Evolutionary conservation across 2,113 vertebrate genomes (phyloP).

Genomic region (Thinocorus orbignyianus): DNA sequence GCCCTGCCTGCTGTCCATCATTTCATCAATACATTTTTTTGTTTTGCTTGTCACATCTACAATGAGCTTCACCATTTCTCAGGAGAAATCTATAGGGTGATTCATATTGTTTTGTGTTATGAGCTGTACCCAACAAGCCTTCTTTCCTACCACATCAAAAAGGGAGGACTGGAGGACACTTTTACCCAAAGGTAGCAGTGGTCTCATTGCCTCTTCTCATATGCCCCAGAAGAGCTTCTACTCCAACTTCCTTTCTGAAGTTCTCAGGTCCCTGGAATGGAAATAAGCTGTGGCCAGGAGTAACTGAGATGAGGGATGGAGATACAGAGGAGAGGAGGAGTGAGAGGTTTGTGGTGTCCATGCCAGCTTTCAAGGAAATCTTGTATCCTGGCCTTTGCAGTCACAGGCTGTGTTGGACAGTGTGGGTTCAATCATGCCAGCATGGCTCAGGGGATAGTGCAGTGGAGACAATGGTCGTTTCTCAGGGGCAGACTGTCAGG

Average conservation of each 20-base stretch:
- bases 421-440: not conserved
- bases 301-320: not conserved
- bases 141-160: not conserved
- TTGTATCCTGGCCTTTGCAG: not conserved
- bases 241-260: not conserved
- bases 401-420: not conserved
- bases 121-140: fast-evolving
- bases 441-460: fast-evolving
- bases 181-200: not conserved
- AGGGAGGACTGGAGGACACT: not conserved
- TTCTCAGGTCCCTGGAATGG: not conserved
- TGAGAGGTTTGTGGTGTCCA: not conserved
- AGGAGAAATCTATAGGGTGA: not conserved
- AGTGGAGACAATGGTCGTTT: fast-evolving
- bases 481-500: not conserved
- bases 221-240: not conserved
- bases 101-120: not conserved
- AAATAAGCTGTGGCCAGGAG: not conserved
- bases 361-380: not conserved
- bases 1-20: not conserved
- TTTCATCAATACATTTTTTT: not conserved
- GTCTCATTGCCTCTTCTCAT: not conserved
- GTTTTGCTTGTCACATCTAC: not conserved
- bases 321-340: not conserved
- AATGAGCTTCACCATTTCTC: not conserved